These are phyloP conservation scores for Delichon dasypus DNA, from an alignment of 2,797 vertebrate genomes.

Conservation along the genomic window DNA sequence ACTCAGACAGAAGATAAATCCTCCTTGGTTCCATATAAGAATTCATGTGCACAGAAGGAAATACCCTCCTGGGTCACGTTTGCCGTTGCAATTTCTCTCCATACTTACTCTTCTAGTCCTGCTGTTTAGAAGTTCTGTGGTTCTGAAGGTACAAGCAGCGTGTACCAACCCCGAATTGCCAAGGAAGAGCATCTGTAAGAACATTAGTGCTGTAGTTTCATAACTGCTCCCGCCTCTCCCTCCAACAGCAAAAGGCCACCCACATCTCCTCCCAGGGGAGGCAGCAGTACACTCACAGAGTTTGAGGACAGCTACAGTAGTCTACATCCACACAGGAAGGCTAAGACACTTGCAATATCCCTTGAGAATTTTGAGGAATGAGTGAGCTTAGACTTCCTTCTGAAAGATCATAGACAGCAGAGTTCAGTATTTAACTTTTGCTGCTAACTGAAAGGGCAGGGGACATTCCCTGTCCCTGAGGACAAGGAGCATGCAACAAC, in stretches of 20 bases:
- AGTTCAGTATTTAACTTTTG: not conserved
- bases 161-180: not conserved
- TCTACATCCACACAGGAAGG: rapidly evolving
- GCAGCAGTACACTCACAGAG: not conserved
- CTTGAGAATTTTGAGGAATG: not conserved
- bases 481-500: not conserved
- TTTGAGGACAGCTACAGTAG: not conserved
- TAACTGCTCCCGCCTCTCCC: not conserved
- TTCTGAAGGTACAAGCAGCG: not conserved
- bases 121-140: not conserved
- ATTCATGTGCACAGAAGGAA: not conserved
- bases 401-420: not conserved
- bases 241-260: not conserved
- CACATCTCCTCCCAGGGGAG: not conserved
- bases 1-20: not conserved
- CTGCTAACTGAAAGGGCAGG: not conserved
- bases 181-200: not conserved
- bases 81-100: not conserved
- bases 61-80: not conserved
- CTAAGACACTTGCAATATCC: not conserved
- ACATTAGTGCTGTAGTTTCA: not conserved
- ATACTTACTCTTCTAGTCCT: not conserved
- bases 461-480: not conserved
- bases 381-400: not conserved
- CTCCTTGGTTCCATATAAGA: not conserved